A percentile compares a stretch with the other conserved stretches of the same genome.
These are phyloP conservation scores for Zaprionus camerounensis DNA, from an alignment of 1,140 invertebrate species.

Conservation along the genomic window DNA sequence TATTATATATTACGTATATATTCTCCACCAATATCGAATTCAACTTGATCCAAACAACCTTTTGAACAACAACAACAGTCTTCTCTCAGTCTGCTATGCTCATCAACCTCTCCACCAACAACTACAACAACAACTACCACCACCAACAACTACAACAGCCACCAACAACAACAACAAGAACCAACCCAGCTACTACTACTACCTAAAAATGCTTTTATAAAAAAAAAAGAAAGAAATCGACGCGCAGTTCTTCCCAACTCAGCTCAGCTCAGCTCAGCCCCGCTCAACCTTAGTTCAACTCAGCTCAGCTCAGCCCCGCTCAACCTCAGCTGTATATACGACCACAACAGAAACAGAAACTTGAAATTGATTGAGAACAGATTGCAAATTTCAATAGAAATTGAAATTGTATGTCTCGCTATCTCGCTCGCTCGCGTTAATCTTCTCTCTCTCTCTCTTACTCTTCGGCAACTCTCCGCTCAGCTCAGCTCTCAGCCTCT, in stretches of 20 bases:
- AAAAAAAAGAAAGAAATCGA: slow-evolving; percentile 31
- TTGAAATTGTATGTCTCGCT: slow-evolving; percentile 7
- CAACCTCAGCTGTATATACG: slow-evolving; percentile 4
- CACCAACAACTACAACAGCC: slow-evolving; percentile 20
- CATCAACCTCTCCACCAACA: slow-evolving; percentile 37
- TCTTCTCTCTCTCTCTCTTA: slow-evolving; percentile 37
- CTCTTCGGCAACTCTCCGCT: slow-evolving; percentile 5
- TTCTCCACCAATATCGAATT: neutral
- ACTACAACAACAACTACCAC: slow-evolving; percentile 28
- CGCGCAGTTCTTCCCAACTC: neutral
- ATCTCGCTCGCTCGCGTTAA: neutral
- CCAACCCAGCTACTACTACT: slow-evolving; percentile 26
- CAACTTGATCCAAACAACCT: slow-evolving; percentile 11
- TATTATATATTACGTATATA: slow-evolving; percentile 1
- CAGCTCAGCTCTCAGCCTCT: neutral
- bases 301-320: slow-evolving; percentile 8
- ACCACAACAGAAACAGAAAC: slow-evolving; percentile 31
- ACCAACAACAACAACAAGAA: slow-evolving; percentile 34
- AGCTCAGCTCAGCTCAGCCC: neutral
- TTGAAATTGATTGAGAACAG: slow-evolving; percentile 20
- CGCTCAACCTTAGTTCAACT: slow-evolving; percentile 14
- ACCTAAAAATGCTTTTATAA: slow-evolving; percentile 41
- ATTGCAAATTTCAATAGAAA: slow-evolving; percentile 11
- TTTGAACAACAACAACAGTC: slow-evolving; percentile 43
- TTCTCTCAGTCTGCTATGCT: slow-evolving; percentile 68